Conservation (phyloP, 2,113 vertebrate species). For the Ptychochromis oligacanthus region DNA sequence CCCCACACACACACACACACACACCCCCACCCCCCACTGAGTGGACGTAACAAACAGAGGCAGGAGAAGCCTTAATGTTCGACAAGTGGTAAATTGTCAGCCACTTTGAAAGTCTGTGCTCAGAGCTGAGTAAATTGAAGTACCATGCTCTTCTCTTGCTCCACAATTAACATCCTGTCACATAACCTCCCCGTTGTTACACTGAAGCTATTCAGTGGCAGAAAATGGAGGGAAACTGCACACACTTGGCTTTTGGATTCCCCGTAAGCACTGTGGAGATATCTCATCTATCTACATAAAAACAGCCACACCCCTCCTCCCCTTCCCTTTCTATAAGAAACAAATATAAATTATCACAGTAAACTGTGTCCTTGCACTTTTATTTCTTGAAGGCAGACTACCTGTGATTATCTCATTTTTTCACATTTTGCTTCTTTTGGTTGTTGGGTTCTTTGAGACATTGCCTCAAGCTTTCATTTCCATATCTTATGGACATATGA, state of each 20-base stretch:
- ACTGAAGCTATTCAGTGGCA: neutral
- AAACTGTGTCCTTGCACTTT: neutral
- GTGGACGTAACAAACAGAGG: neutral
- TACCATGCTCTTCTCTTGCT: neutral
- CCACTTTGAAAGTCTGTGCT: neutral
- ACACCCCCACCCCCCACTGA: neutral
- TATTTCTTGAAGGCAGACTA: neutral
- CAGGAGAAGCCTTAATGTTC: neutral
- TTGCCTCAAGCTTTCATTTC: no score
- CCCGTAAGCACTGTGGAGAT: neutral
- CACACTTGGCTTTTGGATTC: neutral
- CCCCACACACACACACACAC: no score
- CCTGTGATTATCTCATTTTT: neutral
- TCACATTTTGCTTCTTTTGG: neutral
- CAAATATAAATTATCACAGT: neutral
- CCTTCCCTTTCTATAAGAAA: no score
- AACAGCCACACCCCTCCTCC: neutral
- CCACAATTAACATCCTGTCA: neutral
- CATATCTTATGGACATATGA: no score
- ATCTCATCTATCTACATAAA: constrained; percentile 17
- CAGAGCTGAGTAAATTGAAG: neutral
- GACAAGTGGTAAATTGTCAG: neutral
- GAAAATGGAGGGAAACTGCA: neutral
- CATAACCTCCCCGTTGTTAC: neutral
- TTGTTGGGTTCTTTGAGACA: neutral